Evolutionary conservation across 2,797 vertebrate species (phyloP).

Genomic region (Mastacembelus armatus): DNA sequence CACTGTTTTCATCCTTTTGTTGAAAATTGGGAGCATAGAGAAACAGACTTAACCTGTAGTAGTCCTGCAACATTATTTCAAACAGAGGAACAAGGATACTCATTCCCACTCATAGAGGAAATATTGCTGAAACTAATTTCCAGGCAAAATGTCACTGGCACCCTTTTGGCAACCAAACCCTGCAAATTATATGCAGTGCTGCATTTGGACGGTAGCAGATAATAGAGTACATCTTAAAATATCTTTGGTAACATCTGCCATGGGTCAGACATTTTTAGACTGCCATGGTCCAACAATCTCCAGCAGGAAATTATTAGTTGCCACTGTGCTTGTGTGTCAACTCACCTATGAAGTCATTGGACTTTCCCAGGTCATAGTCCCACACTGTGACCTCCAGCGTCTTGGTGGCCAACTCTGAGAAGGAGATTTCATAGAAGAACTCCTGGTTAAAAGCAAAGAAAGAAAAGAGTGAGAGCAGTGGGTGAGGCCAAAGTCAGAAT

Average conservation of each 20-base stretch:
- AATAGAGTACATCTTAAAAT: constrained; percentile 42
- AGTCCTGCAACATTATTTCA: too few relatives aligned
- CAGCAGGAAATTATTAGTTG: neutral
- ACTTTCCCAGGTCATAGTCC: constrained; percentile 92
- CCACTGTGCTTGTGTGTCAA: neutral
- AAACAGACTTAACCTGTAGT: neutral
- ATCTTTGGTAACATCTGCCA: constrained; percentile 43
- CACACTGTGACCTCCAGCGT: constrained; percentile 92
- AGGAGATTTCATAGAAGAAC: constrained; percentile 91
- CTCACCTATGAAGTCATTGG: constrained; percentile 92
- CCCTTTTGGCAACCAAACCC: constrained; percentile 13
- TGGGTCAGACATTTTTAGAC: constrained; percentile 6
- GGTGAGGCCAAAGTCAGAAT: constrained; percentile 29
- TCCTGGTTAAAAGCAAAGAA: constrained; percentile 76
- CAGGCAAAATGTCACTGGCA: constrained; percentile 20
- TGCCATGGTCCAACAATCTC: too few relatives aligned
- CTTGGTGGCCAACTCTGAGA: constrained; percentile 86
- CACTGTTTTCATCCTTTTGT: neutral
- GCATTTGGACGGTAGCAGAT: neutral
- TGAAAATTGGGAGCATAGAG: neutral
- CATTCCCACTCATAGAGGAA: neutral
- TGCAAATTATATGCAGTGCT: constrained; percentile 34
- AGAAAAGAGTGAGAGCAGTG: too few relatives aligned
- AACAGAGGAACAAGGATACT: neutral
- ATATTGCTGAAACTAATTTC: constrained; percentile 23